Evolutionary conservation across 2,888 invertebrate genomes (phyloP).

Genomic region (Campoplex capitator): DNA sequence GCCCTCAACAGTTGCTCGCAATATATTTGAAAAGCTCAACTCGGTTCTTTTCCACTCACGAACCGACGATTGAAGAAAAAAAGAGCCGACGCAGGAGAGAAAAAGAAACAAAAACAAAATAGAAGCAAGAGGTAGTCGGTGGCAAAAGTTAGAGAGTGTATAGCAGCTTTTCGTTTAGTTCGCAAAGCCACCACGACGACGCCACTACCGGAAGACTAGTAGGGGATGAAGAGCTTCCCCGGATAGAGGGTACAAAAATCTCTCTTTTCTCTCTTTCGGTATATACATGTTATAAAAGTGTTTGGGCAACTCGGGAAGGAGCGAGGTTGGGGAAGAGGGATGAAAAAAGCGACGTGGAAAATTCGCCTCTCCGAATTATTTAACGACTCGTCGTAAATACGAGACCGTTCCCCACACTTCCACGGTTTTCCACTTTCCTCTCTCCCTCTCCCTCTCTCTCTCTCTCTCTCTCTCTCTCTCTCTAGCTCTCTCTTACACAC

Average conservation of each 20-base stretch:
- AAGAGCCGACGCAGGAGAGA: background rate
- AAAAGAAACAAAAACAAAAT: background rate
- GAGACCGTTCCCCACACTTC: conserved; percentile 64
- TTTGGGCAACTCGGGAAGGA: conserved; percentile 19
- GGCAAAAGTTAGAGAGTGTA: conserved; percentile 29
- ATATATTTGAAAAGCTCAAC: conserved; percentile 27
- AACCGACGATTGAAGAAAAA: conserved; percentile 39
- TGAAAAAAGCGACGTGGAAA: conserved; percentile 60
- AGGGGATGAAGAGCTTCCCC: conserved; percentile 44
- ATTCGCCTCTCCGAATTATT: conserved; percentile 75
- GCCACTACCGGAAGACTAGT: conserved; percentile 28
- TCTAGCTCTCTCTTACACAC: background rate
- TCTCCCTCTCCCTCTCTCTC: background rate
- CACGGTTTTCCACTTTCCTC: conserved; percentile 35
- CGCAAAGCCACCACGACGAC: conserved; percentile 33
- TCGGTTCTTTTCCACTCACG: conserved; percentile 44
- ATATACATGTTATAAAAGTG: conserved; percentile 24
- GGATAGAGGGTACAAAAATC: conserved; percentile 48
- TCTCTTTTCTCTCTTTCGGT: conserved; percentile 36
- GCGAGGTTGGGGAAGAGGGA: conserved; percentile 18
- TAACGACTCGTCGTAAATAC: conserved; percentile 75
- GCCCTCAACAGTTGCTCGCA: conserved; percentile 40
- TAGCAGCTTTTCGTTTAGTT: conserved; percentile 54
- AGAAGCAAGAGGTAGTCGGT: background rate
- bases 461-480: background rate